A percentile compares a stretch with the other conserved stretches of the same genome.
Conservation (phyloP, 1,140 invertebrate species). For the Pseudomyrmex pallidus region DNA sequence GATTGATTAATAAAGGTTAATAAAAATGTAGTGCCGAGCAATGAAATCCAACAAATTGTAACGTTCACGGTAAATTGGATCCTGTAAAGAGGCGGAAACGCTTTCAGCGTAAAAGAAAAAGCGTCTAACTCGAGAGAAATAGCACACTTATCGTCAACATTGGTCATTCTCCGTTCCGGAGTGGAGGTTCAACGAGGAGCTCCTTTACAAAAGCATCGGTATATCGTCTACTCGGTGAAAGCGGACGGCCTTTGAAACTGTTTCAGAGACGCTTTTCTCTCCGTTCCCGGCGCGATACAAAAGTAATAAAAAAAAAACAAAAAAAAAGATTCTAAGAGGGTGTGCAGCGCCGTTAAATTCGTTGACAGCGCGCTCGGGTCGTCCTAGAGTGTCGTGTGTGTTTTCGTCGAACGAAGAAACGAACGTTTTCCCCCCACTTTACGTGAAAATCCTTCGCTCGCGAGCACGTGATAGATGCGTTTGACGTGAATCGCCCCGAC, state of each 20-base stretch:
- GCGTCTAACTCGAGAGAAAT: slow-evolving; percentile 38
- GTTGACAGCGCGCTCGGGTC: slow-evolving; percentile 39
- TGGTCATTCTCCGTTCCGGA: slow-evolving; percentile 45
- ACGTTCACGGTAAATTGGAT: slow-evolving; percentile 24
- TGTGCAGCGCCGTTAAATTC: slow-evolving; percentile 47
- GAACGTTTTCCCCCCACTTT: slow-evolving; percentile 1
- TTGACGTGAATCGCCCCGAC: slow-evolving; percentile 56
- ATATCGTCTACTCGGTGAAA: slow-evolving; percentile 26
- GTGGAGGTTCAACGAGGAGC: slow-evolving; percentile 27
- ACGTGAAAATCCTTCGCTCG: slow-evolving; percentile 64
- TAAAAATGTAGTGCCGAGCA: slow-evolving; percentile 1
- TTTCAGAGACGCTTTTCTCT: slow-evolving; percentile 45
- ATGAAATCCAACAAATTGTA: slow-evolving; percentile 26
- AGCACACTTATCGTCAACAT: slow-evolving; percentile 55
- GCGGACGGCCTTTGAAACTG: slow-evolving; percentile 32
- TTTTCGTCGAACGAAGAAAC: slow-evolving; percentile 56
- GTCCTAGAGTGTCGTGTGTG: slow-evolving; percentile 25
- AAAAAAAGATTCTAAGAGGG: slow-evolving; percentile 13
- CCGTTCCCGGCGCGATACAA: slow-evolving; percentile 9
- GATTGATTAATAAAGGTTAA: neutral
- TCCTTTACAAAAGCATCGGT: slow-evolving; percentile 37
- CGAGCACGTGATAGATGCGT: slow-evolving; percentile 69
- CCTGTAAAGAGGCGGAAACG: slow-evolving; percentile 11
- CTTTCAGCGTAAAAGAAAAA: slow-evolving; percentile 10
- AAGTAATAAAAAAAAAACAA: slow-evolving; percentile 38